phyloP scores from a whole-genome alignment of 2,797 vertebrate genomes.

The Hydrophis major region DNA sequence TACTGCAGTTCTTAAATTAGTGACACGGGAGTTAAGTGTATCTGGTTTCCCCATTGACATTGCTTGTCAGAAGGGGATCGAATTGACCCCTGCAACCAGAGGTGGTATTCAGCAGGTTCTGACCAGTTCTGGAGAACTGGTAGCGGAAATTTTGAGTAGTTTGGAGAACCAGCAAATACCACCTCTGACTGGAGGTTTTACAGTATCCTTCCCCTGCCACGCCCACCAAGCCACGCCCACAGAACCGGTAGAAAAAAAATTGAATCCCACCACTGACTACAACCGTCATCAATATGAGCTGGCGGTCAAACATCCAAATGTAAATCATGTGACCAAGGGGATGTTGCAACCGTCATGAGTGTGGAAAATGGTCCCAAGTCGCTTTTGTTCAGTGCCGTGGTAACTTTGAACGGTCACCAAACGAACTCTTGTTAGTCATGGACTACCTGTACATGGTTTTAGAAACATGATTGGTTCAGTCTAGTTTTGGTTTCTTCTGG shows the following conservation, averaged over 20 bases:
- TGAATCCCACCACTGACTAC: too few species aligned
- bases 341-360: background rate
- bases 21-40: background rate
- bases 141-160: too few species aligned
- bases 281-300: background rate
- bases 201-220: too few species aligned
- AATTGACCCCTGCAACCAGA: background rate
- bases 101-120: too few species aligned
- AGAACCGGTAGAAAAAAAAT: too few species aligned
- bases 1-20: background rate
- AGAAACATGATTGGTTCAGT: background rate
- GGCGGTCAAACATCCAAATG: background rate
- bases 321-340: background rate
- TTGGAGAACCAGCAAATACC: too few species aligned
- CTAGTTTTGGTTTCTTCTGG: conserved; percentile 46
- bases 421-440: background rate
- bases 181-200: too few species aligned
- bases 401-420: background rate
- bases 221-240: too few species aligned
- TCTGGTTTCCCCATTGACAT: background rate
- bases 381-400: background rate
- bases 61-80: background rate
- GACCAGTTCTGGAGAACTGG: too few species aligned
- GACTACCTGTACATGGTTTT: conserved; percentile 4
- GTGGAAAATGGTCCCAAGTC: background rate